Evolutionary conservation across 2,797 vertebrate genomes (phyloP).

Genomic region (Premnoplex brunnescens): DNA sequence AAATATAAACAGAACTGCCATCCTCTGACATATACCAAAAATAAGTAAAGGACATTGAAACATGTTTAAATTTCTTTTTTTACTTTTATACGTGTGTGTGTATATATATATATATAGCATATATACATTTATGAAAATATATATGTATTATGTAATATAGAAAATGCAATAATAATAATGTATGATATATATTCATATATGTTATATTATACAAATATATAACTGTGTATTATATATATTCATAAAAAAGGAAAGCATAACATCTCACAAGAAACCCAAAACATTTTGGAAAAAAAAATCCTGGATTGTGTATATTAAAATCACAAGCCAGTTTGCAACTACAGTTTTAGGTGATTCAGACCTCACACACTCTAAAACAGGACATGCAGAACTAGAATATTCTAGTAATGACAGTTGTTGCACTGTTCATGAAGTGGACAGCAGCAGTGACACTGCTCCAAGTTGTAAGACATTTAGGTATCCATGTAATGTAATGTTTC

Average conservation of each 20-base stretch:
- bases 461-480: neutral
- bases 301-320: neutral
- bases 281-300: neutral
- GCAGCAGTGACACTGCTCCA: neutral
- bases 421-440: neutral
- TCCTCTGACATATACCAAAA: neutral
- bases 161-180: neutral
- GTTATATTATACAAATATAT: neutral
- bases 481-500: neutral
- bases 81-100: neutral
- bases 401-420: neutral
- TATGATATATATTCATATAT: neutral
- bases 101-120: too few relatives aligned
- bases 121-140: neutral
- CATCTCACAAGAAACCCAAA: neutral
- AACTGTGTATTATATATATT: neutral
- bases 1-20: conserved; percentile 7
- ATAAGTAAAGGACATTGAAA: neutral
- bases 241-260: neutral
- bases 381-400: neutral
- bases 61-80: neutral
- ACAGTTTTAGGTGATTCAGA: neutral
- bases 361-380: neutral
- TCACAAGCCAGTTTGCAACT: neutral
- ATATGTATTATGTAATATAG: neutral